Base-by-base conservation (phyloP, 2,797 vertebrate genomes). In the Chelon labrosus region DNA sequence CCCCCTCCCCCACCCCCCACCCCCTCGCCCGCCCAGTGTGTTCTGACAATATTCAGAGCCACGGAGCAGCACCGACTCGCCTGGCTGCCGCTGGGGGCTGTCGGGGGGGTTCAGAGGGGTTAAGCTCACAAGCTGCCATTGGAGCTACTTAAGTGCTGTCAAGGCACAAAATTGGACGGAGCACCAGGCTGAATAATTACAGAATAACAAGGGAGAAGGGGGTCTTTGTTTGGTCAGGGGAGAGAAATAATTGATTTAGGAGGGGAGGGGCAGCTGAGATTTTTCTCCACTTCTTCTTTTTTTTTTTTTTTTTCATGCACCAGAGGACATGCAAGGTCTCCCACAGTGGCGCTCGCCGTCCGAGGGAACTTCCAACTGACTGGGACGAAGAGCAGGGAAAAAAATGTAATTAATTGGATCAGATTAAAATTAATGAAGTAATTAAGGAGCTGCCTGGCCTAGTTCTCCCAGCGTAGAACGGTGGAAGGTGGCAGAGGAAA, bases 341-440 rank as follows among this genome's bases (percentile, higher is more conserved):
- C 84, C 47, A 38, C 87, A 55, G 79, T 79, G 87, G 80, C 84
- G 70, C 82, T 75, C 19, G 44, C 59, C 73, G 58, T 82, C 81
- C 70, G 13, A 61, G 78, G 79, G 84, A 88, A 86, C 81, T 79
- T 89, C 82, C 75, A 83, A 80, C 84, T 84, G 20, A 72, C 71
- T 65, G 31, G 73, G 70, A 84, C 17, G 70, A 66, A 60, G 85
- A 85, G 84, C 67, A 56, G 71, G 59, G 84, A 68, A 78, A 83
- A 89, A 93, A 92, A 93, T 89, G 85, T 91, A 91, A 94, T 95
- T 94, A 94, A 94, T 93, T 94, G 90, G 90, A 93, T 94, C 92
- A 93, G 93, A 95, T 94, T 94, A 94, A 93, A 94, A 95, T 94
- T 93, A 94, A 95, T 94, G 94, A 93, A 95, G 93, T 95, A 93